These are phyloP conservation scores for Cydia pomonella DNA, from an alignment of 1,140 invertebrate genomes.

Conservation along the genomic window DNA sequence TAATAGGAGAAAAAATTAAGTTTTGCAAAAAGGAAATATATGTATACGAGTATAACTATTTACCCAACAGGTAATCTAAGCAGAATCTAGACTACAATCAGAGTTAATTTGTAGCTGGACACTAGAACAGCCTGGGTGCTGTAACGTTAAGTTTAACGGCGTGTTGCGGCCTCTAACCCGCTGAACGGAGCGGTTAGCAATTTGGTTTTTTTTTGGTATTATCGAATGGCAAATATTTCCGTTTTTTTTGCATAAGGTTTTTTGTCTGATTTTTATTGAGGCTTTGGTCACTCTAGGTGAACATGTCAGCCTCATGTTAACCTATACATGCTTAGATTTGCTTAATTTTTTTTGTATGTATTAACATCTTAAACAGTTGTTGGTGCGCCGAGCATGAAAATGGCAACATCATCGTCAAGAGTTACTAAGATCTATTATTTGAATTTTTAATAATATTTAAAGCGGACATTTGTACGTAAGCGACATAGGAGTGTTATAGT, in stretches of 20 bases:
- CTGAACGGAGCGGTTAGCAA: neutral
- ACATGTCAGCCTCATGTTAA: too few species aligned
- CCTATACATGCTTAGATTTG: neutral
- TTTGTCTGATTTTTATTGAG: too few species aligned
- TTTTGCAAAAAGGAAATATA: too few species aligned
- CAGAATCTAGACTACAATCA: constrained; percentile 28
- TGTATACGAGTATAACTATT: neutral
- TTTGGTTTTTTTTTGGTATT: neutral
- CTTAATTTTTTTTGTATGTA: neutral
- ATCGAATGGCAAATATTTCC: neutral
- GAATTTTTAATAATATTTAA: too few species aligned
- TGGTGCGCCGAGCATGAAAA: neutral
- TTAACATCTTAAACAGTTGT: neutral
- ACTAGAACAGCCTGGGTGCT: neutral
- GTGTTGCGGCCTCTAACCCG: neutral
- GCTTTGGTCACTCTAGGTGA: too few species aligned
- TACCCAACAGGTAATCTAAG: neutral
- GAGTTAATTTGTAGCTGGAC: neutral
- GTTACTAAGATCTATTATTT: neutral
- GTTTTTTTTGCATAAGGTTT: neutral
- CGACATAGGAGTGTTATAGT: too few species aligned
- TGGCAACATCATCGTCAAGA: neutral
- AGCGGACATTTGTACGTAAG: too few species aligned
- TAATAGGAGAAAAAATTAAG: too few species aligned
- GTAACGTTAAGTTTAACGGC: constrained; percentile 19